Conservation (phyloP, 2,888 invertebrate species). For the Isotomurus palustris region DNA sequence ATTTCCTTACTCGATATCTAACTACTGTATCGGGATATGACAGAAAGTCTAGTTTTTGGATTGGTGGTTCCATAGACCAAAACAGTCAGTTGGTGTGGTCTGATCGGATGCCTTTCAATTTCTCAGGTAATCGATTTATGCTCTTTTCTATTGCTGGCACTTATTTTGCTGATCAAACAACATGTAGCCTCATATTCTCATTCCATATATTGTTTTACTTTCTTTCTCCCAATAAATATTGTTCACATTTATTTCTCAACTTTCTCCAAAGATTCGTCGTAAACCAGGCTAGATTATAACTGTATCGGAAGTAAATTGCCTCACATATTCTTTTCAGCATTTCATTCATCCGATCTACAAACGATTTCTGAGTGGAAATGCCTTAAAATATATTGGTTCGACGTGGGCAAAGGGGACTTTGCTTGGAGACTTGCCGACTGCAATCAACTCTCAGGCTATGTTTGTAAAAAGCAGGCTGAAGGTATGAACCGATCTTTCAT, state of each 20-base stretch:
- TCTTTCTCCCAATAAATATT: background rate
- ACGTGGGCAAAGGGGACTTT: slow-evolving; percentile 34
- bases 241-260: too few species aligned
- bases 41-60: slow-evolving; percentile 69
- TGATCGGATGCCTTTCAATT: slow-evolving; percentile 60
- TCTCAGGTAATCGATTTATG: slow-evolving; percentile 54
- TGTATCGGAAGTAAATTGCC: background rate
- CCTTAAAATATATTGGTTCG: slow-evolving; percentile 65
- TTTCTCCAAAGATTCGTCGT: too few species aligned
- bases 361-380: slow-evolving; percentile 44
- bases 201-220: background rate
- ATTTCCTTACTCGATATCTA: slow-evolving; percentile 65
- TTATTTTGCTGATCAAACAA: background rate
- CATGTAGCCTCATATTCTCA: background rate
- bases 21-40: slow-evolving; percentile 66
- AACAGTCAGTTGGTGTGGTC: slow-evolving; percentile 59
- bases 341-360: slow-evolving; percentile 42
- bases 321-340: slow-evolving; percentile 26
- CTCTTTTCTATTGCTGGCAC: background rate
- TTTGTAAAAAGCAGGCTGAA: slow-evolving; percentile 54
- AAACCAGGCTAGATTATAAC: too few species aligned
- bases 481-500: too few species aligned
- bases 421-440: slow-evolving; percentile 44
- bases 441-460: slow-evolving; percentile 54
- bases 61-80: slow-evolving; percentile 56